Base-by-base conservation (phyloP, 2,888 invertebrate genomes). In the Eurytoma californica region DNA sequence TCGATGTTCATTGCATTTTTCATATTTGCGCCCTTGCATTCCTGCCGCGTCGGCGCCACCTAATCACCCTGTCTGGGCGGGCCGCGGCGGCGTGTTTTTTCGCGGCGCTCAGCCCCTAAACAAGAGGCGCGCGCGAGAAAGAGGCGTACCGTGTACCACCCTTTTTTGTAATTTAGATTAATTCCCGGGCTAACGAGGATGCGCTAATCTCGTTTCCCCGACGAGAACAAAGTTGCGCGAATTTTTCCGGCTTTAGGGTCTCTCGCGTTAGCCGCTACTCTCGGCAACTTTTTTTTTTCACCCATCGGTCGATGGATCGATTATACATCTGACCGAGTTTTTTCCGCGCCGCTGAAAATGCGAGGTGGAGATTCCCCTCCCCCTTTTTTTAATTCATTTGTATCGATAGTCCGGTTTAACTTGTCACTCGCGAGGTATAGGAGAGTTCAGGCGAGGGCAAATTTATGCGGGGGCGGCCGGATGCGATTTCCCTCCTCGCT, bases 101-200 rank as follows among this genome's bases (percentile, higher is more conserved):
- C 49, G 28, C 63, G 39, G 24, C 47, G 18, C 57, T 3, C 61
- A n/a, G 18, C 53, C 18, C 76, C 63, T 63, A 76, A 76, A 68
- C 60, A 76, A 76, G 30, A 14, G 4, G 61, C 28, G 39, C 18
- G 14, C 28, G 60, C 20, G 39, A 20, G 53, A 30, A 28, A 12
- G 1, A 12, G 47, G 7, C 47, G 49, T 3, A 20, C 9, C 39
- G n/a, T 14, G 20, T 16, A 16, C 47, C n/a, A 39, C 5, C 0
- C 18, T 73, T 72, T 72, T 76, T 80, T 70, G 61, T 68, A 76
- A 76, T 80, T 80, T 72, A 72, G 61, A 72, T 80, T 76, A 72
- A 76, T 68, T 60, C 20, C 60, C 30, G 58, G 30, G 67, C 67
- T 49, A 72, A 51, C 58, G 18, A 67, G 61, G 9, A 9, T 47